A percentile compares a stretch with the other conserved stretches of the same genome.
Conservation (phyloP, 2,797 vertebrate species). For the Otolemur crassicaudatus region DNA sequence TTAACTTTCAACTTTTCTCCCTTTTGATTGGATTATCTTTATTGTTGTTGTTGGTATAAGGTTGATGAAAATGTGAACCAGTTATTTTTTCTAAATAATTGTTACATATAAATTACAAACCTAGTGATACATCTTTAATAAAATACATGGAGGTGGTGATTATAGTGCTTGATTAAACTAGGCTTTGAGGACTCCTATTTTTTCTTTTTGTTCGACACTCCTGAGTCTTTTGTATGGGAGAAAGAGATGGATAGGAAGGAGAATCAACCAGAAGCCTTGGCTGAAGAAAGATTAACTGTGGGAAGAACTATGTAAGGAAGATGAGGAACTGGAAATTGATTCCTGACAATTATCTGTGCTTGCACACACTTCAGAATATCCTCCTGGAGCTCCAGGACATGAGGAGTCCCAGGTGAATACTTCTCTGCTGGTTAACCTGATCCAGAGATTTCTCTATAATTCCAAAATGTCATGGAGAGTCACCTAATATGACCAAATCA, state of each 20-base stretch:
- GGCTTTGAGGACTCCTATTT: background rate
- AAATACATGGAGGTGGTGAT: background rate
- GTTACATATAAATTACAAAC: background rate
- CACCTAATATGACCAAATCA: background rate
- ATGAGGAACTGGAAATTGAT: background rate
- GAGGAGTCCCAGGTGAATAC: background rate
- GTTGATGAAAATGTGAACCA: background rate
- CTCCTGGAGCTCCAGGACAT: background rate
- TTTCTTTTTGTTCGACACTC: background rate
- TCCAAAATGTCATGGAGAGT: background rate
- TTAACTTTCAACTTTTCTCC: background rate
- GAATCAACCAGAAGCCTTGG: background rate
- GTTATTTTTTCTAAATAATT: constrained; percentile 1
- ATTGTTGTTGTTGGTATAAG: background rate
- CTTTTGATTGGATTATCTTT: background rate
- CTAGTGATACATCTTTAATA: background rate
- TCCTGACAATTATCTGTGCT: background rate
- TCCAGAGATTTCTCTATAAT: constrained; percentile 29
- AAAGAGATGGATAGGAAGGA: background rate
- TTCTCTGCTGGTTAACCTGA: background rate
- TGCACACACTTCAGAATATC: background rate
- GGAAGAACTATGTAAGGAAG: background rate
- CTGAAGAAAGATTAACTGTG: background rate
- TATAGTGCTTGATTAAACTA: background rate
- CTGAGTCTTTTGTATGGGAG: background rate